A percentile compares a stretch with the other conserved stretches of the same genome.
Conservation (phyloP, 2,888 invertebrate genomes). For the Drosophila ustulata region DNA sequence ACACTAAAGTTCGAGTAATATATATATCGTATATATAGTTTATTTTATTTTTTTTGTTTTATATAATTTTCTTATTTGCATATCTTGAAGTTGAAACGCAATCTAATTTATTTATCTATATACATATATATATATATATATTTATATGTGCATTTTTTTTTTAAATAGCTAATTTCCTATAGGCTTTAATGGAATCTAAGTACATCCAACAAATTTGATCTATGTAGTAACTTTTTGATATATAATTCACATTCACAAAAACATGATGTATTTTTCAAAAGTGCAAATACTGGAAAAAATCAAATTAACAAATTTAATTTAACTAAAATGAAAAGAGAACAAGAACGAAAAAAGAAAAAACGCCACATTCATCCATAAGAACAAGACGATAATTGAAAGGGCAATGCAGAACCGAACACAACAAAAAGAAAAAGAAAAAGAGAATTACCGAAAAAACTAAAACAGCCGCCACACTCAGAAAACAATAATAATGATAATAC, state of each 20-base stretch:
- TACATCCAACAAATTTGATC: constrained; percentile 11
- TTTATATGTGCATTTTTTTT: constrained; percentile 4
- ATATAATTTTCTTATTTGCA: constrained; percentile 44
- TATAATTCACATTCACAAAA: constrained; percentile 26
- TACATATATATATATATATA: background rate
- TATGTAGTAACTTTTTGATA: constrained; percentile 27
- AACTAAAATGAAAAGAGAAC: constrained; percentile 1
- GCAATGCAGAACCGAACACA: constrained; percentile 27
- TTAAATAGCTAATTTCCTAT: constrained; percentile 14
- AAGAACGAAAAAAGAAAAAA: constrained; percentile 56
- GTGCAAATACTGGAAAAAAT: constrained; percentile 68
- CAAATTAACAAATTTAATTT: constrained; percentile 16
- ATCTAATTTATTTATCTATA: constrained; percentile 28
- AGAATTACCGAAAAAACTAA: constrained; percentile 3
- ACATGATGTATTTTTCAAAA: constrained; percentile 67
- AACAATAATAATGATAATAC: constrained; percentile 29
- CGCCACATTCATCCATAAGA: constrained; percentile 75
- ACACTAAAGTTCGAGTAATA: constrained; percentile 49
- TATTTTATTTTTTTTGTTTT: constrained; percentile 17
- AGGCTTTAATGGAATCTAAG: constrained; percentile 21
- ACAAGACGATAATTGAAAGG: constrained; percentile 35
- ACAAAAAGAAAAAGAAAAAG: constrained; percentile 9
- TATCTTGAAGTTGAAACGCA: constrained; percentile 31
- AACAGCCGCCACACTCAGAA: constrained; percentile 10
- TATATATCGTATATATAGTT: constrained; percentile 38